phyloP scores from a whole-genome alignment of 1,140 invertebrate species.

The Caenorhabditis tropicalis region DNA sequence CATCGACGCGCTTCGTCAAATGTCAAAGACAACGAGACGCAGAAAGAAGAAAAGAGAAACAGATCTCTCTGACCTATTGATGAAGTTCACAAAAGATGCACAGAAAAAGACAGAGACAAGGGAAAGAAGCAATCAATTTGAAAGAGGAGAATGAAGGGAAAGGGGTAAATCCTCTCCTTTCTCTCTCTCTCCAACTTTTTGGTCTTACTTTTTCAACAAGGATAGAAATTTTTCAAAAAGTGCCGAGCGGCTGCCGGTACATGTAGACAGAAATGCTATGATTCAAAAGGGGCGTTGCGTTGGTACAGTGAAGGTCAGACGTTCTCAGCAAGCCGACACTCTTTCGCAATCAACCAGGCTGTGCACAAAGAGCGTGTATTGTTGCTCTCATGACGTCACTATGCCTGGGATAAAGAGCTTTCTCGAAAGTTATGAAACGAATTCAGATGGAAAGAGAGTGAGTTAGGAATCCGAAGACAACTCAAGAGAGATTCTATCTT shows the following conservation, averaged over 20 bases:
- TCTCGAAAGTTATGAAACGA: neutral
- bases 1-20: neutral
- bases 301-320: constrained; percentile 5
- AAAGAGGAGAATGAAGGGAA: neutral
- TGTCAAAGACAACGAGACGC: constrained; percentile 21
- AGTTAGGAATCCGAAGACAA: neutral
- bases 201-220: neutral
- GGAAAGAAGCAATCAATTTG: constrained; percentile 13
- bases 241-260: neutral
- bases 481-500: neutral
- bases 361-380: constrained; percentile 28
- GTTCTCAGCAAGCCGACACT: neutral
- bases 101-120: neutral
- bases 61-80: constrained; percentile 28
- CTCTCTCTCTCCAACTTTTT: neutral
- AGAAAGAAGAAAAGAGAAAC: neutral
- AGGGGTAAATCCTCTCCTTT: neutral
- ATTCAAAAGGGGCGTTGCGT: neutral
- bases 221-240: neutral
- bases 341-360: neutral
- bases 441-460: neutral
- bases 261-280: neutral
- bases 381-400: constrained; percentile 40
- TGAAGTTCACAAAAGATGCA: constrained; percentile 28
- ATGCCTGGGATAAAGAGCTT: neutral